A percentile compares a stretch with the other conserved stretches of the same genome.
Conservation (phyloP, 1,140 invertebrate species). For the Hetaerina americana region DNA sequence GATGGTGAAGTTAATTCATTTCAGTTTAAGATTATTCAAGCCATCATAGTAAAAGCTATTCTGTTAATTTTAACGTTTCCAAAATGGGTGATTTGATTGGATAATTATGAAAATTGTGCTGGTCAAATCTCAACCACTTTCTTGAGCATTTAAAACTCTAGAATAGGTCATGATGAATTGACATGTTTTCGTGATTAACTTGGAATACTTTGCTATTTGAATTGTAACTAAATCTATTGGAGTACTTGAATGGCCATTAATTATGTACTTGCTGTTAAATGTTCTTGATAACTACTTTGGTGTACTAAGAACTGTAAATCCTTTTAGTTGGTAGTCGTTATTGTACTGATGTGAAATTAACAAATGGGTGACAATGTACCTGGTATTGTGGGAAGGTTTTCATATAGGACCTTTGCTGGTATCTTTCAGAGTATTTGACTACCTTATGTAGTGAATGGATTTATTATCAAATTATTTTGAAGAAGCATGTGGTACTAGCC, state of each 20-base stretch:
- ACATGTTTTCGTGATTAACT: not conserved
- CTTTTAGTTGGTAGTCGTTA: not conserved
- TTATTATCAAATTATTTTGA: not conserved
- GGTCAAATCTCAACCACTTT: not conserved
- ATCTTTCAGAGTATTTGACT: not conserved
- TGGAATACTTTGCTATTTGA: not conserved
- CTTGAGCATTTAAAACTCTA: not conserved
- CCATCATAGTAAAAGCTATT: not conserved
- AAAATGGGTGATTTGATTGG: not conserved
- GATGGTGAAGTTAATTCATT: not conserved
- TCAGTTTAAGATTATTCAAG: not conserved
- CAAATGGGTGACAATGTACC: not conserved
- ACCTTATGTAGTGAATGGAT: not conserved
- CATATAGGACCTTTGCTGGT: too few species aligned
- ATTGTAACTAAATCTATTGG: not conserved
- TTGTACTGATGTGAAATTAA: not conserved
- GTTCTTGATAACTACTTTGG: not conserved
- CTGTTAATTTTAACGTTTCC: not conserved
- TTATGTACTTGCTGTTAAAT: not conserved
- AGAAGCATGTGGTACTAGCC: not conserved
- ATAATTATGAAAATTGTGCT: not conserved
- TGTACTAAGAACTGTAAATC: not conserved
- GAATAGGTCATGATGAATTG: not conserved
- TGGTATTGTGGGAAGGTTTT: too few species aligned
- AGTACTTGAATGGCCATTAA: not conserved